Evolutionary conservation across 2,113 vertebrate genomes (phyloP).

Genomic region (Halichoeres trimaculatus): DNA sequence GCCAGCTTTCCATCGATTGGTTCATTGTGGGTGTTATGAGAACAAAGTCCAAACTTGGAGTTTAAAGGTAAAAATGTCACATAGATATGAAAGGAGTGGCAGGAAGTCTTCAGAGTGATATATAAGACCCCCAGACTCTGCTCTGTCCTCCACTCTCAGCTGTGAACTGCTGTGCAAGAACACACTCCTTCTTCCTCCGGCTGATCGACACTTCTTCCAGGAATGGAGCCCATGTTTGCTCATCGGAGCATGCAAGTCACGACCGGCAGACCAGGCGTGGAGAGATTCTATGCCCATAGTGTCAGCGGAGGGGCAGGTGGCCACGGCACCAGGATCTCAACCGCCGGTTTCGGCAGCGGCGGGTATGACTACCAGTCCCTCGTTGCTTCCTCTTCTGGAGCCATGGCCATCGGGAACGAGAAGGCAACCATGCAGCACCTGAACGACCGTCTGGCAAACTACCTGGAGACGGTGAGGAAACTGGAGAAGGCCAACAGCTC

Average conservation of each 20-base stretch:
- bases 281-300: conserved; percentile 60
- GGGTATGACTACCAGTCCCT: conserved; percentile 34
- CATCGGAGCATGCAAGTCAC: no score
- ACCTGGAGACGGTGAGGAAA: conserved; percentile 80
- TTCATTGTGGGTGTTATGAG: conserved; percentile 1
- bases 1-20: conserved; percentile 10
- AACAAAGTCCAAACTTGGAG: conserved; percentile 56
- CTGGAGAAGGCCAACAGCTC: conserved; percentile 81
- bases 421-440: conserved; percentile 81
- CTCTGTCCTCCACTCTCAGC: conserved; percentile 31
- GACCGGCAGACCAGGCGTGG: not conserved
- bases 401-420: conserved; percentile 72
- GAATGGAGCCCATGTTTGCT: conserved; percentile 61
- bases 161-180: conserved; percentile 30
- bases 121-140: conserved; percentile 45
- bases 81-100: conserved; percentile 65
- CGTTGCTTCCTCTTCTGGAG: not conserved
- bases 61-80: conserved; percentile 56
- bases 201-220: conserved; percentile 13
- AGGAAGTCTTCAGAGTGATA: conserved; percentile 29
- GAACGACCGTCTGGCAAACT: conserved; percentile 82
- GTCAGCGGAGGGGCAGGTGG: conserved; percentile 78
- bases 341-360: conserved; percentile 27
- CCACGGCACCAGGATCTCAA: conserved; percentile 42
- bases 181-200: conserved; percentile 2